A percentile compares a stretch with the other conserved stretches of the same genome.
Evolutionary conservation across 2,797 vertebrate species (phyloP).

Genomic region (Coreius guichenoti): DNA sequence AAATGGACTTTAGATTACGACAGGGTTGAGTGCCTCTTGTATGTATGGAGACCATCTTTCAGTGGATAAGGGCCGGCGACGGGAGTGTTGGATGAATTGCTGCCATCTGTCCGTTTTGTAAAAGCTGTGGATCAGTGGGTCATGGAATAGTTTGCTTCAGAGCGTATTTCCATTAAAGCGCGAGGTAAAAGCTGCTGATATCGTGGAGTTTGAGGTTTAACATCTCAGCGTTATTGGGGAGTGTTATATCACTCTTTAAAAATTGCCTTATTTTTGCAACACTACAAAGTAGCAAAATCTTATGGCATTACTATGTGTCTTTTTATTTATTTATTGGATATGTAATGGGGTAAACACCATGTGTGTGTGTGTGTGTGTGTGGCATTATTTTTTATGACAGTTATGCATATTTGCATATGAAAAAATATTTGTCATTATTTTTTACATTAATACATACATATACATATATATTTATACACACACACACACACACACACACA

Average conservation of each 20-base stretch:
- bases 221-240: neutral
- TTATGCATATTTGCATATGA: no score
- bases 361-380: no score
- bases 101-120: conserved; percentile 38
- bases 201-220: conserved; percentile 1
- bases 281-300: neutral
- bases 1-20: conserved; percentile 52
- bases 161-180: conserved; percentile 57
- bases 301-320: neutral
- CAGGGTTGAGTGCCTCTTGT: conserved; percentile 30
- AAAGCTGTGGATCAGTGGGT: conserved; percentile 40
- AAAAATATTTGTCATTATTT: no score
- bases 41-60: conserved; percentile 13
- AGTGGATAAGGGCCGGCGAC: conserved; percentile 18
- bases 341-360: no score
- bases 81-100: conserved; percentile 27
- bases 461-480: no score
- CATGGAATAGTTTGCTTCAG: conserved; percentile 39
- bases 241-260: neutral
- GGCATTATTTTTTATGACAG: no score
- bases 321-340: no score
- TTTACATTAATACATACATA: no score
- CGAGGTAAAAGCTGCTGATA: conserved; percentile 52
- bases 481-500: no score
- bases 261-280: neutral